phyloP scores from a whole-genome alignment of 1,140 invertebrate species.

The Drosophila albomicans region DNA sequence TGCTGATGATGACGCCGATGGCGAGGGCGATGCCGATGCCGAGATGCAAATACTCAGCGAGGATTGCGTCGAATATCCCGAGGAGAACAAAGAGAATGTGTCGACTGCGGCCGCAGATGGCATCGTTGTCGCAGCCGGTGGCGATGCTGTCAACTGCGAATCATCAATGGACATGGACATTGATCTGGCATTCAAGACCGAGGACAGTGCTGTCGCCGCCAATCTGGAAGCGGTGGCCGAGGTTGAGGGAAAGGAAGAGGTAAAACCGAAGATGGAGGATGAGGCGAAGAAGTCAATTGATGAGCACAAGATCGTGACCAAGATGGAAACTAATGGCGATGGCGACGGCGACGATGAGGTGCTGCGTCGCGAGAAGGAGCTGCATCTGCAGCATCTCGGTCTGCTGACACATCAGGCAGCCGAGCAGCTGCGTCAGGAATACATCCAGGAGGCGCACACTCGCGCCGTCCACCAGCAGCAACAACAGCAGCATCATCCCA shows the following conservation, averaged over 20 bases:
- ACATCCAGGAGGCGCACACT: constrained; percentile 84
- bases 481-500: constrained; percentile 67
- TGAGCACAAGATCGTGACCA: background rate
- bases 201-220: background rate
- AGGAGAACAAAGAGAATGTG: constrained; percentile 77
- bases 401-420: constrained; percentile 88
- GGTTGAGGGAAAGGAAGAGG: constrained; percentile 37
- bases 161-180: constrained; percentile 26
- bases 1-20: background rate
- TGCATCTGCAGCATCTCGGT: constrained; percentile 88
- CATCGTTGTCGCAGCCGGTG: background rate
- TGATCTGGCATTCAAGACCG: constrained; percentile 23
- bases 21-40: background rate
- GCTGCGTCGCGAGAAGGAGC: constrained; percentile 86
- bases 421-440: constrained; percentile 84
- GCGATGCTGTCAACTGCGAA: constrained; percentile 23
- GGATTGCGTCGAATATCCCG: constrained; percentile 41
- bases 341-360: constrained; percentile 51
- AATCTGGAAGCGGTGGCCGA: background rate
- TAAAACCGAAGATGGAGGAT: constrained; percentile 43
- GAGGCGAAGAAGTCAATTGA: constrained; percentile 31
- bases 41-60: constrained; percentile 32
- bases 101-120: constrained; percentile 39
- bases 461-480: constrained; percentile 57
- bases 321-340: constrained; percentile 17